Conservation (phyloP, 2,888 invertebrate species). For the Agrochola lychnidis region DNA sequence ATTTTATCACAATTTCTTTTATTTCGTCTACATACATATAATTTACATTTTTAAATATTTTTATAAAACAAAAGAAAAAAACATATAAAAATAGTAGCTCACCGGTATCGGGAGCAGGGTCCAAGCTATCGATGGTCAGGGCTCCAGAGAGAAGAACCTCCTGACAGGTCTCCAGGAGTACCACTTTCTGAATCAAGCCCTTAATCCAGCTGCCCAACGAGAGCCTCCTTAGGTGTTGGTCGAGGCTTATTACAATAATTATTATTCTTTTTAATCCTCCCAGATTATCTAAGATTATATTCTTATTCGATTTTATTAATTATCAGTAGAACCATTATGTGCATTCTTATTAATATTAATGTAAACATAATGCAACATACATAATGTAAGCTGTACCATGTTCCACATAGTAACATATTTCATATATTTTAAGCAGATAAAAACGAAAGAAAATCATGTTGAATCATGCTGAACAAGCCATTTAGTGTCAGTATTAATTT, state of each 20-base stretch:
- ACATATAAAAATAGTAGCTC: too few relatives aligned
- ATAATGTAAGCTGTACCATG: neutral
- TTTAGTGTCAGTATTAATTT: constrained; percentile 7
- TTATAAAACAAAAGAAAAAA: neutral
- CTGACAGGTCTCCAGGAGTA: too few relatives aligned
- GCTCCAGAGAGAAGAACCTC: too few relatives aligned
- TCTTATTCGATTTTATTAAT: neutral
- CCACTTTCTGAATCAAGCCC: too few relatives aligned
- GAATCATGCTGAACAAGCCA: constrained; percentile 17
- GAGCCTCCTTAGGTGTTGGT: too few relatives aligned
- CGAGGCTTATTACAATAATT: too few relatives aligned
- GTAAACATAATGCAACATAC: neutral
- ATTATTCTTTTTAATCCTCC: neutral
- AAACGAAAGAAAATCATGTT: constrained; percentile 5
- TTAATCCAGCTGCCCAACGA: too few relatives aligned
- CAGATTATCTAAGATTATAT: neutral
- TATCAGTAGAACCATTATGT: neutral
- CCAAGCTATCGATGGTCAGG: too few relatives aligned
- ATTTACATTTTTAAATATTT: too few relatives aligned
- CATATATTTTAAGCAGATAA: neutral
- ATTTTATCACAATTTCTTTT: neutral
- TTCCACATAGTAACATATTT: neutral
- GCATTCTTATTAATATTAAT: neutral
- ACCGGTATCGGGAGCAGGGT: too few relatives aligned
- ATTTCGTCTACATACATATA: too few relatives aligned